A percentile compares a stretch with the other conserved stretches of the same genome.
phyloP scores from a whole-genome alignment of 2,888 invertebrate species.

The Netelia virgata region DNA sequence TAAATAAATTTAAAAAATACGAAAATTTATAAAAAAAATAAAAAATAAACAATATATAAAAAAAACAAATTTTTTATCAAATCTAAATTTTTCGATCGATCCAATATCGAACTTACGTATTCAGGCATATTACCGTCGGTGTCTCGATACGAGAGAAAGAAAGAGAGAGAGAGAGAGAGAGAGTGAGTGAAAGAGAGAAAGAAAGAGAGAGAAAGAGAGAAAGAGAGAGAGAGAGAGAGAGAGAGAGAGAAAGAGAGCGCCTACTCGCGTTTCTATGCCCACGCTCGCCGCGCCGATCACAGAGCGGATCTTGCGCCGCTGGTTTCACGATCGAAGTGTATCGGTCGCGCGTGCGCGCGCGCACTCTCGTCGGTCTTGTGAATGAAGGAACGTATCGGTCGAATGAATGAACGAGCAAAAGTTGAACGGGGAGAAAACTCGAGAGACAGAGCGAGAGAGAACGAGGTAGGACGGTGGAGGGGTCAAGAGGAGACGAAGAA shows the following conservation, averaged over 20 bases:
- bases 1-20: too few relatives aligned
- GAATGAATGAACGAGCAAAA: slow-evolving; percentile 74
- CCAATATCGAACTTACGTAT: too few relatives aligned
- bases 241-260: slow-evolving; percentile 13
- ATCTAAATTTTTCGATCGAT: not conserved
- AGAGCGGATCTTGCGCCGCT: slow-evolving; percentile 37
- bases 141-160: not conserved
- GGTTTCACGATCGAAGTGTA: slow-evolving; percentile 75
- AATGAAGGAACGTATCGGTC: slow-evolving; percentile 77
- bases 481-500: slow-evolving; percentile 54
- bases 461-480: not conserved
- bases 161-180: too few relatives aligned
- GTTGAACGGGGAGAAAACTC: slow-evolving; percentile 72
- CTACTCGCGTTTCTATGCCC: slow-evolving; percentile 20
- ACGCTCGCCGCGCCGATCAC: slow-evolving; percentile 23
- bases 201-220: too few relatives aligned
- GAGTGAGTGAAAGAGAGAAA: too few relatives aligned
- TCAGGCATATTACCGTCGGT: too few relatives aligned
- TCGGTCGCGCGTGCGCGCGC: slow-evolving; percentile 64
- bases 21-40: too few relatives aligned
- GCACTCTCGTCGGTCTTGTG: slow-evolving; percentile 62
- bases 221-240: too few relatives aligned
- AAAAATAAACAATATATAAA: too few relatives aligned
- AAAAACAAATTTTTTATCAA: not conserved
- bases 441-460: slow-evolving; percentile 58